Conservation (phyloP, 2,888 invertebrate species). For the Abscondita cerata region DNA sequence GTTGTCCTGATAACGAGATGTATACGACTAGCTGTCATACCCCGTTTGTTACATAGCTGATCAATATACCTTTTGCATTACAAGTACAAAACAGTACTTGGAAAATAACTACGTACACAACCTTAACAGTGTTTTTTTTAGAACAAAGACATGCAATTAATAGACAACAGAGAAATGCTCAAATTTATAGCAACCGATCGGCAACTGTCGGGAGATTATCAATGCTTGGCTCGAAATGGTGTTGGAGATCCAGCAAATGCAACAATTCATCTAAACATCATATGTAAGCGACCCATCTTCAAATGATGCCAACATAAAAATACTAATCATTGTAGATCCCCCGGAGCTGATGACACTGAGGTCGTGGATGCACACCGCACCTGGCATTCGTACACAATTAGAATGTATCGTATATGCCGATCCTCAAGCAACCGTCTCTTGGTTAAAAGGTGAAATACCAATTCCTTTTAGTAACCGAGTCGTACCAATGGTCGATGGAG, state of each 20-base stretch:
- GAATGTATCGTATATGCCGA: slow-evolving; percentile 73
- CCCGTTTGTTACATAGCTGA: no score
- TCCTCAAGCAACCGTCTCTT: slow-evolving; percentile 73
- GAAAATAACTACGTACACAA: no score
- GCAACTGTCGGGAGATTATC: slow-evolving; percentile 73
- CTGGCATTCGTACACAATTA: slow-evolving; percentile 72
- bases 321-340: slow-evolving; percentile 64
- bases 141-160: slow-evolving; percentile 68
- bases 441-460: slow-evolving; percentile 70
- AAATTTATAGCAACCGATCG: slow-evolving; percentile 71
- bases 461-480: slow-evolving; percentile 60
- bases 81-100: no score
- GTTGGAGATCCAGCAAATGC: slow-evolving; percentile 76
- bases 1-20: no score
- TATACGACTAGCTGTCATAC: no score
- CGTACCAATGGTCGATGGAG: slow-evolving; percentile 58
- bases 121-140: no score
- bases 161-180: slow-evolving; percentile 67
- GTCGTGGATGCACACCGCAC: slow-evolving; percentile 77
- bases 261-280: slow-evolving; percentile 71
- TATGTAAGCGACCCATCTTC: slow-evolving; percentile 64
- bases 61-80: no score
- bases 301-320: neutral
- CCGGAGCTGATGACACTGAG: slow-evolving; percentile 73
- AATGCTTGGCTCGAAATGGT: slow-evolving; percentile 76